Base-by-base conservation (phyloP, 2,888 invertebrate species). In the Hyles lineata region DNA sequence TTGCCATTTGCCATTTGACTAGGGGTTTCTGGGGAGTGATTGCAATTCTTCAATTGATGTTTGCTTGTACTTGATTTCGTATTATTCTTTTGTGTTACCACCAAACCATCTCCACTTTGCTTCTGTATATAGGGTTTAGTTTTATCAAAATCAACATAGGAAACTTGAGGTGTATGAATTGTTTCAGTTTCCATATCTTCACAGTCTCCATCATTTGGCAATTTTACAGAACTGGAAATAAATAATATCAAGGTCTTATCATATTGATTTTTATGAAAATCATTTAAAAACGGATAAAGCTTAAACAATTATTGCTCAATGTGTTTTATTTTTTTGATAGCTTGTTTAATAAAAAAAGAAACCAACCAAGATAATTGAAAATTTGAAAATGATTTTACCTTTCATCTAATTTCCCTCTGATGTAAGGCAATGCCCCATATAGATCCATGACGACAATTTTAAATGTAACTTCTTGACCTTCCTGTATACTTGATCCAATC, bases 381-480 rank as follows among this genome's bases (percentile, higher is more conserved):
- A 52, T 19, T 3, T 52, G 19, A 17, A 19, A 35, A 29, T 29
- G 9, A 43, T 11, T 43, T n/a, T 85, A 92, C 96, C 94, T 91
- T 82, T 93, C 89, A 83, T 96, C 89, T 69, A 97, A 84, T 86
- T 95, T 91, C 74, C 96, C 97, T 83, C 95, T 92, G 35, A 97
- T 96, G 80, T 96, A 96, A 4, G 96, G 96, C 71, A 96, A 85
- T 74, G 94, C 95, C 70, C 95, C 95, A 83, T 91, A 95, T 19
- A 96, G 92, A 82, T 96, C 95, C 69, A 96, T 85, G 21, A 95
- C 92, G 17, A 93, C 95, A 76, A 97, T 95, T 76, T 90, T 92
- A 83, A 97, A 96, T 73, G 90, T 89, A 11, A 97, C 95, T 85
- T 96, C 95, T 83, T 96, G 95, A 0, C 96, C 96, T 80, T 96